These are phyloP conservation scores for Sminthurides aquaticus DNA, from an alignment of 2,888 invertebrate species.

Conservation along the genomic window DNA sequence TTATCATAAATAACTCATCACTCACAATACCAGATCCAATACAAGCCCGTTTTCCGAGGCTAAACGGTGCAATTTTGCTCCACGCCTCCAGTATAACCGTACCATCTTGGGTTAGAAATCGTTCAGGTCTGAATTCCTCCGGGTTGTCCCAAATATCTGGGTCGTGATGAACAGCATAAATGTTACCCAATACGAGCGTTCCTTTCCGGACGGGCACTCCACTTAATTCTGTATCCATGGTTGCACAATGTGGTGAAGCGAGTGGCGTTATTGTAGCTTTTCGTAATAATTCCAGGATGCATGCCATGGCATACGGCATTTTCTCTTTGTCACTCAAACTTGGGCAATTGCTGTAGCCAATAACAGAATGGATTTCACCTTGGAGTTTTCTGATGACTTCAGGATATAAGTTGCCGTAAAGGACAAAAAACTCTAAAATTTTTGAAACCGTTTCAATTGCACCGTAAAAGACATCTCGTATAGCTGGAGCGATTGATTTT, in stretches of 20 bases:
- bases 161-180: conserved; percentile 22
- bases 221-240: background rate
- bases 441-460: background rate
- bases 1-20: background rate
- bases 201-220: background rate
- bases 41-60: background rate
- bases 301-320: background rate
- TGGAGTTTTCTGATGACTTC: background rate
- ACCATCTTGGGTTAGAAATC: conserved; percentile 23
- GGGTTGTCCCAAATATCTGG: conserved; percentile 29
- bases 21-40: background rate
- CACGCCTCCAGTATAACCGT: background rate
- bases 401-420: background rate
- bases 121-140: conserved; percentile 32
- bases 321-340: background rate
- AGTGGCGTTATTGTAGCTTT: background rate
- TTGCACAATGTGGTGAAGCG: background rate
- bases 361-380: background rate
- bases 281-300: background rate
- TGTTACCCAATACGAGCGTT: background rate
- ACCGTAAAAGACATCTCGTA: background rate
- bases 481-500: background rate
- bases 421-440: background rate
- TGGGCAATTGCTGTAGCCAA: background rate
- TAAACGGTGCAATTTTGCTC: background rate